Conservation (phyloP, 2,888 invertebrate species). For the Pterobdella sp. region DNA sequence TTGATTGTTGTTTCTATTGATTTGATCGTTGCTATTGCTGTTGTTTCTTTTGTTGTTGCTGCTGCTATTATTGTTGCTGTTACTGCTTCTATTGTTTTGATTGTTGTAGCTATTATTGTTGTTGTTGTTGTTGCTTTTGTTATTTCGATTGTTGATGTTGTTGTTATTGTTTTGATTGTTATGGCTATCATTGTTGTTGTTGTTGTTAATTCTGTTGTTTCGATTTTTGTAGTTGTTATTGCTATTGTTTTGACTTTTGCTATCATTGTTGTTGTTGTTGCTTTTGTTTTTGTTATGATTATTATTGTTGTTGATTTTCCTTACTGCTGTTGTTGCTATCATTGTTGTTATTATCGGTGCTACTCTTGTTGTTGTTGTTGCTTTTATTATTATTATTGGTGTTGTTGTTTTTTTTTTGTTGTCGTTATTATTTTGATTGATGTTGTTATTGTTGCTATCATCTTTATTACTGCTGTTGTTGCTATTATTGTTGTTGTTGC, state of each 20-base stretch:
- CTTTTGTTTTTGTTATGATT: not conserved
- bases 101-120: too few relatives aligned
- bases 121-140: too few relatives aligned
- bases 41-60: too few relatives aligned
- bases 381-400: not conserved
- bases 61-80: not conserved
- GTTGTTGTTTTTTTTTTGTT: not conserved
- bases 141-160: too few relatives aligned
- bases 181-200: too few relatives aligned
- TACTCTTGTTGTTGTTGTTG: not conserved
- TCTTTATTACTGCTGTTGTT: not conserved
- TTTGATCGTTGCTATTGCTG: not conserved
- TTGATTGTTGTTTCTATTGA: too few relatives aligned
- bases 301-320: too few relatives aligned
- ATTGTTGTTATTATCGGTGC: not conserved
- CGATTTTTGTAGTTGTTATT: too few relatives aligned
- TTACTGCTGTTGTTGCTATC: not conserved
- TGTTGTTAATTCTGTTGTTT: too few relatives aligned
- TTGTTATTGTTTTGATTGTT: too few relatives aligned
- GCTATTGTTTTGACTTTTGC: constrained; percentile 7
- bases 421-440: constrained; percentile 1
- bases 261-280: not conserved
- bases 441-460: constrained; percentile 8
- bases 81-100: too few relatives aligned
- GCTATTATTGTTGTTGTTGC: not conserved